Evolutionary conservation across 2,797 vertebrate genomes (phyloP).

Genomic region (Periophthalmus magnuspinnatus): DNA sequence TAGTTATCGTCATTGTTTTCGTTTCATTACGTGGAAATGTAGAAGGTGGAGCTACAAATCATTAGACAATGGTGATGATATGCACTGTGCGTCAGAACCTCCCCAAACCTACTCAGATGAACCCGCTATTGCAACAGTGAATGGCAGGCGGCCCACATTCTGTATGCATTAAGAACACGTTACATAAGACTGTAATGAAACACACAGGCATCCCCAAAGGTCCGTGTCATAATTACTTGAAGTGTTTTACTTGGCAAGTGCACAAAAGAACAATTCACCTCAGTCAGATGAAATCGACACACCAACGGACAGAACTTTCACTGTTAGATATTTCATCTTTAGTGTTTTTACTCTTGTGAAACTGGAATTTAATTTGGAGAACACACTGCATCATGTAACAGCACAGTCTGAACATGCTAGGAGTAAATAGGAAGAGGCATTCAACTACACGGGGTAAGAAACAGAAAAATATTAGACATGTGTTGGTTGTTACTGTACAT

Average conservation of each 20-base stretch:
- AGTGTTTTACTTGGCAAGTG: conserved; percentile 15
- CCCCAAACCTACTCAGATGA: conserved; percentile 12
- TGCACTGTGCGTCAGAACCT: conserved; percentile 13
- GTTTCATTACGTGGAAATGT: conserved; percentile 35
- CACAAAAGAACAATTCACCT: conserved; percentile 4
- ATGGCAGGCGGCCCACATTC: conserved; percentile 7
- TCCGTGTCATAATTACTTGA: conserved; percentile 20
- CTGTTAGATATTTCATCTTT: neutral
- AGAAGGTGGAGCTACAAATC: conserved; percentile 38
- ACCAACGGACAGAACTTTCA: neutral
- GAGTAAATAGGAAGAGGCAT: no score
- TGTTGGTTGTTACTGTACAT: no score
- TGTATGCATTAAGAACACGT: neutral
- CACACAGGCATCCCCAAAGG: conserved; percentile 10
- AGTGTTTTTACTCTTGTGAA: neutral
- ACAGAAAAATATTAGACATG: no score
- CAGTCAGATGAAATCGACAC: neutral
- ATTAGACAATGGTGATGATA: conserved; percentile 22
- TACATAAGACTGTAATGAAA: conserved; percentile 17
- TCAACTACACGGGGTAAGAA: no score
- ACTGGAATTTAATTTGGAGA: neutral
- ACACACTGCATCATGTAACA: no score
- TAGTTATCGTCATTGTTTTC: conserved; percentile 29
- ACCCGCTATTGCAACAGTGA: neutral
- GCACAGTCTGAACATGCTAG: no score